A percentile compares a stretch with the other conserved stretches of the same genome.
These are phyloP conservation scores for Oscheius sp. DNA, from an alignment of 2,888 invertebrate genomes.

Conservation along the genomic window DNA sequence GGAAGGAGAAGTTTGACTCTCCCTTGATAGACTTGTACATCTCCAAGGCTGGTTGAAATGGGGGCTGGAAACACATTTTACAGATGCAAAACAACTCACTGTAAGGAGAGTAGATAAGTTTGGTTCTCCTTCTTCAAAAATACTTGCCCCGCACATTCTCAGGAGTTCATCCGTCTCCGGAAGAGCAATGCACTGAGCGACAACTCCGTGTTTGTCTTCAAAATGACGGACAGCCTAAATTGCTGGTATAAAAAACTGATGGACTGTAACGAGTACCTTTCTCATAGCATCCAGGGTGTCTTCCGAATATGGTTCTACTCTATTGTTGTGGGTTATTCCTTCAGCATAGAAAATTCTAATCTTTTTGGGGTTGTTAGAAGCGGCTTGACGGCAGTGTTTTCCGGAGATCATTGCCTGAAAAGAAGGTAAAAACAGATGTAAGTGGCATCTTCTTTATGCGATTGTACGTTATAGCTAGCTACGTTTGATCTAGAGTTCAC, in stretches of 20 bases:
- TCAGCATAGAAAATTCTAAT: neutral
- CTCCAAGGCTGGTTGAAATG: neutral
- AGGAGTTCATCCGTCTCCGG: neutral
- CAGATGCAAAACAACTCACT: neutral
- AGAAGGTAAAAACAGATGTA: too few relatives aligned
- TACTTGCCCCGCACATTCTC: neutral
- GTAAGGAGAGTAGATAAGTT: neutral
- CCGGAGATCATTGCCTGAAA: too few relatives aligned
- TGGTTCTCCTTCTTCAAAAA: neutral
- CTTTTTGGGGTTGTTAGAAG: neutral
- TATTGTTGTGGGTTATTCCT: conserved; percentile 21
- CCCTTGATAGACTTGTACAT: neutral
- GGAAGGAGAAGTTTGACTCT: neutral
- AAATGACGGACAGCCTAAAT: conserved; percentile 23
- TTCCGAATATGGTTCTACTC: neutral
- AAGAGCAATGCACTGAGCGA: conserved; percentile 9
- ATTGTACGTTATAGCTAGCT: too few relatives aligned
- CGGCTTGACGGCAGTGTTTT: too few relatives aligned
- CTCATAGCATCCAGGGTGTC: conserved; percentile 8
- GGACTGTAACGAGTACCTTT: neutral
- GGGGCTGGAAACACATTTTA: neutral
- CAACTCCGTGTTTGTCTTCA: conserved; percentile 6
- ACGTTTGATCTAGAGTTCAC: too few relatives aligned
- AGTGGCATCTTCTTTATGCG: too few relatives aligned
- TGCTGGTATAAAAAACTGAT: too few relatives aligned